Evolutionary conservation across 2,113 vertebrate species (phyloP).

Genomic region (Anthoscopus minutus): DNA sequence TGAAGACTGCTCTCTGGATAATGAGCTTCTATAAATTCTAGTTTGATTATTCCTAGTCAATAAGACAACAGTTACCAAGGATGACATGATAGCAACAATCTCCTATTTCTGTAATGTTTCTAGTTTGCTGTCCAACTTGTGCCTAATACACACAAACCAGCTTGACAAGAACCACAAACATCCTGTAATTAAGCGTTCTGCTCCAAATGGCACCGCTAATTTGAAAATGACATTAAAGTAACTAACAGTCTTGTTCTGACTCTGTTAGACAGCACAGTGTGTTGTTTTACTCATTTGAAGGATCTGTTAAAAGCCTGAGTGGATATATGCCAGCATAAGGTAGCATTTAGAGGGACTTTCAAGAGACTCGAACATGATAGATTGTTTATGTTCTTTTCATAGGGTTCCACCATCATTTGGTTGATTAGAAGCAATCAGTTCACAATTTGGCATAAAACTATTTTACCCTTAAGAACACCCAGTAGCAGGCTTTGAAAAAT

Average conservation of each 20-base stretch:
- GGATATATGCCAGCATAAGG: neutral
- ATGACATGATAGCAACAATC: neutral
- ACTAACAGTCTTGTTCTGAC: neutral
- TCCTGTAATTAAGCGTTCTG: conserved; percentile 18
- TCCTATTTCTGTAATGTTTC: neutral
- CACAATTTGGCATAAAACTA: conserved; percentile 35
- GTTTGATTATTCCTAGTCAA: neutral
- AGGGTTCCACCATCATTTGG: conserved; percentile 18
- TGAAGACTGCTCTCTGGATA: neutral
- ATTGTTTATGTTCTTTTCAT: neutral
- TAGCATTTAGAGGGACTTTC: neutral
- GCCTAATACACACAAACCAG: neutral
- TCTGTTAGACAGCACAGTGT: neutral
- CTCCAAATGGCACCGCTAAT: conserved; percentile 25
- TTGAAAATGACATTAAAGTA: neutral
- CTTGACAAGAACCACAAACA: conserved; percentile 35
- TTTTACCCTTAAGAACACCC: neutral
- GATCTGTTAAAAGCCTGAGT: neutral
- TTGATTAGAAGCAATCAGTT: conserved; percentile 53
- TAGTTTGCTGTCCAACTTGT: neutral
- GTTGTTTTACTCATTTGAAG: neutral
- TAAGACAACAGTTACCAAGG: neutral
- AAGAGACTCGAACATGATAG: neutral
- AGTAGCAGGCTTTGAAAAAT: conserved; percentile 13
- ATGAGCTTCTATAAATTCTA: neutral